These are phyloP conservation scores for Cheilosia urbana DNA, from an alignment of 2,888 invertebrate species.

Conservation along the genomic window DNA sequence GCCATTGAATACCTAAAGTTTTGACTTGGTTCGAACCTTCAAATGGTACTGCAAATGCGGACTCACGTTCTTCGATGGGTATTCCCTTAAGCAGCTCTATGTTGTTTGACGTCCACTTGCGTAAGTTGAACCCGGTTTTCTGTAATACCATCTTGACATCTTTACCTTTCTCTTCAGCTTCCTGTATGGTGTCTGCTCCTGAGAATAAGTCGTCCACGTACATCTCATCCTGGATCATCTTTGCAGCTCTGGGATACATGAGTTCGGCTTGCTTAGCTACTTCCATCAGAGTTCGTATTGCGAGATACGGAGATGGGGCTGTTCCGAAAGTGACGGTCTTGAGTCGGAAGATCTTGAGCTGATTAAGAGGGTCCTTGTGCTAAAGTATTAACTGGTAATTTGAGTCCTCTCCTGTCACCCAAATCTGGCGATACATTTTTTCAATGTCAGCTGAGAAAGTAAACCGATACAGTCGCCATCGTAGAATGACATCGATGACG, in stretches of 20 bases:
- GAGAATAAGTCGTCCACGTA: too few species aligned
- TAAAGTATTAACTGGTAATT: too few species aligned
- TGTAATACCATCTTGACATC: constrained; percentile 7
- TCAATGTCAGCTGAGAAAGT: constrained; percentile 71
- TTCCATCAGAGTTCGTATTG: too few species aligned
- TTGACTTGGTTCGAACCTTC: constrained; percentile 20
- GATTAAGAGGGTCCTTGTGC: too few species aligned
- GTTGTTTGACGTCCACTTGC: constrained; percentile 11
- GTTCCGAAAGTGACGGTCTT: too few species aligned
- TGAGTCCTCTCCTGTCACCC: constrained; percentile 48
- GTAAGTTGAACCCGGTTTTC: background rate
- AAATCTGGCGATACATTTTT: constrained; percentile 74
- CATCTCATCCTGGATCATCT: too few species aligned
- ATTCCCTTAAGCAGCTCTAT: constrained; percentile 16
- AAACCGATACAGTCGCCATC: constrained; percentile 53
- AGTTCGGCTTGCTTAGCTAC: too few species aligned
- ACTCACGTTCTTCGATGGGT: background rate
- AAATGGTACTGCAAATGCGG: background rate
- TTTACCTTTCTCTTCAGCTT: constrained; percentile 17
- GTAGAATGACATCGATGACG: constrained; percentile 39
- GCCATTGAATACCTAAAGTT: constrained; percentile 23
- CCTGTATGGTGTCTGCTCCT: too few species aligned
- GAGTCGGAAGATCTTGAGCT: too few species aligned
- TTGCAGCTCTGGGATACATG: too few species aligned
- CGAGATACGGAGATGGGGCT: too few species aligned